A percentile compares a stretch with the other conserved stretches of the same genome.
phyloP scores from a whole-genome alignment of 2,888 invertebrate genomes.

The Philaethria dido region DNA sequence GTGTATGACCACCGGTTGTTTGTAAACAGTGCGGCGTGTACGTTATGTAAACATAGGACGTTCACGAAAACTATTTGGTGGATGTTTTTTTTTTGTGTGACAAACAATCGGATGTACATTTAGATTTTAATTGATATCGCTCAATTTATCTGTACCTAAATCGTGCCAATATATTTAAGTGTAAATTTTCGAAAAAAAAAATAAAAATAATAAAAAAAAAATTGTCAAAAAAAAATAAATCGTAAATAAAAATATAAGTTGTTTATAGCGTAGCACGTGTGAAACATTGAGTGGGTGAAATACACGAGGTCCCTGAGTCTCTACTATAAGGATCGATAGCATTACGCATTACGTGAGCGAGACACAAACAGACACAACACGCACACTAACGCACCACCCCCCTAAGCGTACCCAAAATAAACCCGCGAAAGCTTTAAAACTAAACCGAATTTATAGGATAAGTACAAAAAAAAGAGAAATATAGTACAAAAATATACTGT shows the following conservation, averaged over 20 bases:
- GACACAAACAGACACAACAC: constrained; percentile 57
- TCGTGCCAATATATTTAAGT: constrained; percentile 48
- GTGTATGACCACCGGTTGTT: constrained; percentile 66
- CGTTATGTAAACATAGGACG: constrained; percentile 49
- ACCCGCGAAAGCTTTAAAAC: constrained; percentile 72
- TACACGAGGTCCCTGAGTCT: constrained; percentile 64
- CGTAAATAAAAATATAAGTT: constrained; percentile 43
- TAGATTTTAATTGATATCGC: constrained; percentile 43
- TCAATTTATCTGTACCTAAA: constrained; percentile 48
- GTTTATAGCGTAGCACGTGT: constrained; percentile 54
- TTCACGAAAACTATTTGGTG: constrained; percentile 38
- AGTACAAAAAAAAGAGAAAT: constrained; percentile 50
- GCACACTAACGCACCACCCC: constrained; percentile 61
- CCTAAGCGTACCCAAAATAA: constrained; percentile 68
- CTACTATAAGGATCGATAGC: constrained; percentile 82
- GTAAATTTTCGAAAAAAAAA: constrained; percentile 40
- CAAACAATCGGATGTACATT: constrained; percentile 28
- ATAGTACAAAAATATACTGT: constrained; percentile 67
- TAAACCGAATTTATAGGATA: constrained; percentile 81
- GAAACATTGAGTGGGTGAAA: constrained; percentile 63
- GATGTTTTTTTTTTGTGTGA: constrained; percentile 39
- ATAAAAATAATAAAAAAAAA: constrained; percentile 45
- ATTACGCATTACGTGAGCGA: constrained; percentile 80
- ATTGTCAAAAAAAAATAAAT: constrained; percentile 35
- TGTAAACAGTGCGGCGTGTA: constrained; percentile 78